Base-by-base conservation (phyloP, 2,888 invertebrate species). In the Drosophila paracracens region DNA sequence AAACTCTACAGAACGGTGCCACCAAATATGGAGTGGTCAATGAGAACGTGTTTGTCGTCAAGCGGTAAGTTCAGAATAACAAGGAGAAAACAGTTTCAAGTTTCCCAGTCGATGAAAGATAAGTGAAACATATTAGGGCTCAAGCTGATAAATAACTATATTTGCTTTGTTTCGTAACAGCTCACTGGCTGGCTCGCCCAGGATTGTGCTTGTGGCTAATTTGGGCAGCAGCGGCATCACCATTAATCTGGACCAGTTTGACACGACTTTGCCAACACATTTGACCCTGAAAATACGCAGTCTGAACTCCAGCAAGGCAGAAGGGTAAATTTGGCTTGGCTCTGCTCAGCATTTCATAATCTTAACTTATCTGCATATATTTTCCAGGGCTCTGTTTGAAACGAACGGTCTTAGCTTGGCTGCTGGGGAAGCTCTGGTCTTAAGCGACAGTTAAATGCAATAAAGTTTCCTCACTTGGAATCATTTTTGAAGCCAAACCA, bases 11-110 rank as follows among this genome's bases (percentile, higher is more conserved):
- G 46, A 77, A 79, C 38, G 92, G 92, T 0, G 58, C 74, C 0
- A 89, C 86, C 11, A 91, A 89, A 62, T 92, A 91, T 59, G 81
- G 79, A 1, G 91, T 91, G 4, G 46, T 92, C 1, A 82, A 74
- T 46, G 84, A 89, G 0, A 64, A 81, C 13, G 83, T 91, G 0
- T 91, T 92, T 35, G 87, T 88, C 18, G 69, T 92, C 1, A 90
- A 91, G 68, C 89, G 92, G 92, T 92, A 29, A 73, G 77, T 46
- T 46, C 1, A 25, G 8, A 25, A 63, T 11, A 31, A 43, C 1
- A 2, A 16, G 6, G 1, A 25, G 6, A 33, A 8, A 35, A 16
- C 3, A 31, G 13, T 31, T 25, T 43, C 16, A 21, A 6, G 11
- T 13, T 31, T 33, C 16, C 8, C 43, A 11, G 43, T 21, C 5